These are phyloP conservation scores for Oscheius sp. DNA, from an alignment of 2,888 invertebrate genomes.

Conservation along the genomic window DNA sequence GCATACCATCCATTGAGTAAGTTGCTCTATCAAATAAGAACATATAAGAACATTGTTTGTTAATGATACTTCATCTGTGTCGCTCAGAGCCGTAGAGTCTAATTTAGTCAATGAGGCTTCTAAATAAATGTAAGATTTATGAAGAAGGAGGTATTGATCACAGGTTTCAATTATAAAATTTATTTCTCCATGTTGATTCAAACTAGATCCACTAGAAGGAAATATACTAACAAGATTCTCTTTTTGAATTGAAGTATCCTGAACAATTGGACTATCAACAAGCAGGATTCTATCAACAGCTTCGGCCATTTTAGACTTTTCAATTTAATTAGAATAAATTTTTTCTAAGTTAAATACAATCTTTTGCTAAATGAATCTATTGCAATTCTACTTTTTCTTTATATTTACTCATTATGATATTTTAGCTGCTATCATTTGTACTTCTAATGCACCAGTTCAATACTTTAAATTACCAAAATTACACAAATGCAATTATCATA, in stretches of 20 bases:
- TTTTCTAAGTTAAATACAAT: background rate
- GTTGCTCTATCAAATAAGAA: slow-evolving; percentile 53
- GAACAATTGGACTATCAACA: slow-evolving; percentile 36
- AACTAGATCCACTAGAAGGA: slow-evolving; percentile 36
- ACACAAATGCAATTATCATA: slow-evolving; percentile 40
- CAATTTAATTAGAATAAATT: slow-evolving; percentile 32
- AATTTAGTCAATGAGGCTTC: slow-evolving; percentile 44
- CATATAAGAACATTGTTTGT: slow-evolving; percentile 52
- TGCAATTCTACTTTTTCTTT: slow-evolving; percentile 37
- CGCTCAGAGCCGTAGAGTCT: slow-evolving; percentile 29
- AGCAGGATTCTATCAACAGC: slow-evolving; percentile 35
- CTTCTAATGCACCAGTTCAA: slow-evolving; percentile 37
- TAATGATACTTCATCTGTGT: slow-evolving; percentile 44
- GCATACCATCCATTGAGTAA: slow-evolving; percentile 46
- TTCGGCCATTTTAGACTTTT: slow-evolving; percentile 28
- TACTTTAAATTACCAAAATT: slow-evolving; percentile 42
- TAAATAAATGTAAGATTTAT: slow-evolving; percentile 46
- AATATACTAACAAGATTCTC: slow-evolving; percentile 35
- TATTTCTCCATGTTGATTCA: slow-evolving; percentile 50
- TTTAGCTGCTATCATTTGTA: slow-evolving; percentile 30
- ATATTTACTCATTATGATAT: slow-evolving; percentile 34
- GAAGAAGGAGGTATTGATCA: slow-evolving; percentile 41
- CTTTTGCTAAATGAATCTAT: slow-evolving; percentile 36
- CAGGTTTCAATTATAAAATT: slow-evolving; percentile 47
- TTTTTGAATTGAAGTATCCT: slow-evolving; percentile 36